Conservation (phyloP, 2,113 vertebrate species). For the Anser cygnoides region DNA sequence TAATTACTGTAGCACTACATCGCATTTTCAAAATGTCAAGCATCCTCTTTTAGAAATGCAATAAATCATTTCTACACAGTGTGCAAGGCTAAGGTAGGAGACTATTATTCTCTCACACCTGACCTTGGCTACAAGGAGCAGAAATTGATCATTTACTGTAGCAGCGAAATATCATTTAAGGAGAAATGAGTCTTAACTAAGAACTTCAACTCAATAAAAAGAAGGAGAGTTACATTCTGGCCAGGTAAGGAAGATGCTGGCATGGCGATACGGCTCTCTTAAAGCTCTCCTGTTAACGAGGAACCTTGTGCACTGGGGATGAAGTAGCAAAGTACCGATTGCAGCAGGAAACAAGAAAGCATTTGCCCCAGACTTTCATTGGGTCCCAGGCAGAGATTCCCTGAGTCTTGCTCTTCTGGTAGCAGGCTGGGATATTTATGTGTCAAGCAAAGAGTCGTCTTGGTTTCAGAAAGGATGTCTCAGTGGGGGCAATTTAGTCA, state of each 20-base stretch:
- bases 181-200: conserved; percentile 37
- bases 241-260: not conserved
- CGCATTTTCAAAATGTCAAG: conserved; percentile 81
- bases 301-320: not conserved
- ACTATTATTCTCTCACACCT: conserved; percentile 70
- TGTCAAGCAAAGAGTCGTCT: not conserved
- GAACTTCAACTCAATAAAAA: not conserved
- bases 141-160: conserved; percentile 70
- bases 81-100: conserved; percentile 38
- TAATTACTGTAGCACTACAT: conserved; percentile 78
- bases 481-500: not conserved
- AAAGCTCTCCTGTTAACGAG: not conserved
- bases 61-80: conserved; percentile 76
- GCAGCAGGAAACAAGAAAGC: not conserved
- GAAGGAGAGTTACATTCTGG: not conserved
- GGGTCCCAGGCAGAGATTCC: not conserved
- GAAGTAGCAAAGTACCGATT: not conserved
- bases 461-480: not conserved
- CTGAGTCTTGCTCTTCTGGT: not conserved
- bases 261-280: not conserved
- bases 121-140: conserved; percentile 69
- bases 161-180: conserved; percentile 33
- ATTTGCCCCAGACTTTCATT: not conserved
- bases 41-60: conserved; percentile 73
- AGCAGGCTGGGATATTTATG: not conserved